Percentiles rank a stretch among this genome's conserved stretches.
Conservation (phyloP, 2,888 invertebrate species). For the Heteropelma amictum region DNA sequence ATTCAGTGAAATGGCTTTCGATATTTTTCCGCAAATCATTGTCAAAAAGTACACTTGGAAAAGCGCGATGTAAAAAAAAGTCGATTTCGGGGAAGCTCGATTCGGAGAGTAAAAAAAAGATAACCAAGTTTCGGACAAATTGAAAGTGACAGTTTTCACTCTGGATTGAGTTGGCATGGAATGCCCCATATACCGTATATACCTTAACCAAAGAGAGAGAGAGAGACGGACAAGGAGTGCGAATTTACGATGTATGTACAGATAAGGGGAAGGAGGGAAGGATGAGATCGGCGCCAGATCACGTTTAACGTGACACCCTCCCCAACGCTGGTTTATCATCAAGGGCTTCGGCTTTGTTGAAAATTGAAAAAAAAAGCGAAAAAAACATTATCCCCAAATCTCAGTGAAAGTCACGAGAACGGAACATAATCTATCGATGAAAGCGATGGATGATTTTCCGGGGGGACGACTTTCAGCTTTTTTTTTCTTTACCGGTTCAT, state of each 20-base stretch:
- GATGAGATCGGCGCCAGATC: constrained; percentile 32
- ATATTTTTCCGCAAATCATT: no score
- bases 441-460: constrained; percentile 27
- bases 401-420: constrained; percentile 25
- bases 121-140: no score
- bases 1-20: no score
- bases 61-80: no score
- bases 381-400: constrained; percentile 28
- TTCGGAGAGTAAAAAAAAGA: no score
- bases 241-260: background rate
- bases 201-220: background rate
- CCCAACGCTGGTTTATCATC: constrained; percentile 5
- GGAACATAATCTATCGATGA: constrained; percentile 6
- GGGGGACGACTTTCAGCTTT: background rate
- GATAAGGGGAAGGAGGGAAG: background rate
- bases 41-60: no score
- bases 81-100: no score
- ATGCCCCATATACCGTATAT: no score
- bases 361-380: background rate
- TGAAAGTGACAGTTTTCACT: no score
- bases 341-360: constrained; percentile 25
- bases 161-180: no score
- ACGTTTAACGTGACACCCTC: constrained; percentile 21
- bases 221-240: background rate
- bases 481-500: background rate